These are phyloP conservation scores for Sylvietta virens DNA, from an alignment of 2,113 vertebrate species.

Conservation along the genomic window DNA sequence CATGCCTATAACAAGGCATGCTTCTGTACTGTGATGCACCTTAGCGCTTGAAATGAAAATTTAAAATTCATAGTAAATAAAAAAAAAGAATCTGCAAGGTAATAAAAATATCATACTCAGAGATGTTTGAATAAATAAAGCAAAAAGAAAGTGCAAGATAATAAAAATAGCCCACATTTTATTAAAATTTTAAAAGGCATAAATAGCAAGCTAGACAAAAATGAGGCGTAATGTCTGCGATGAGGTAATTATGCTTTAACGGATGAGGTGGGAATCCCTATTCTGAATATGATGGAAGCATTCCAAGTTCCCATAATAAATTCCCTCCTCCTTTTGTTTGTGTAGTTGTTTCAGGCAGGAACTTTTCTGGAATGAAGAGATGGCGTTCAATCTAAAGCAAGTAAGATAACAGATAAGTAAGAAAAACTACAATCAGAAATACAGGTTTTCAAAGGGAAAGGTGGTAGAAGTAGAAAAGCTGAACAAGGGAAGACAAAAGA, in stretches of 20 bases:
- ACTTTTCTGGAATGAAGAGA: not conserved
- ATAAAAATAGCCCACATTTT: not conserved
- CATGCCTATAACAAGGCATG: not conserved
- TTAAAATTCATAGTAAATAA: not conserved
- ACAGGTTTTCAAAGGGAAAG: not conserved
- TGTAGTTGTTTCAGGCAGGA: not conserved
- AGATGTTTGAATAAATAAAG: not conserved
- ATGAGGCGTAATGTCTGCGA: not conserved
- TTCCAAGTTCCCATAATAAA: not conserved
- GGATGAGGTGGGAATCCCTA: not conserved
- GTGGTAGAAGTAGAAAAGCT: not conserved
- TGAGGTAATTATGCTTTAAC: not conserved
- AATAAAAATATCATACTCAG: not conserved
- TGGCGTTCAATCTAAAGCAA: not conserved
- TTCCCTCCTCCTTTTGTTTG: not conserved
- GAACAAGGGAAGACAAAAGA: not conserved
- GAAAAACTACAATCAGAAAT: not conserved
- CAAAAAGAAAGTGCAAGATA: not conserved
- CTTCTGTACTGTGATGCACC: not conserved
- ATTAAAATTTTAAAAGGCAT: not conserved
- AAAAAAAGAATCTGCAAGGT: not conserved
- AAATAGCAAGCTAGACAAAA: not conserved
- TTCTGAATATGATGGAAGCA: not conserved
- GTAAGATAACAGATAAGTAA: not conserved
- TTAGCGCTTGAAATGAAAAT: not conserved